Base-by-base conservation (phyloP, 1,140 invertebrate species). In the Bombus turneri region DNA sequence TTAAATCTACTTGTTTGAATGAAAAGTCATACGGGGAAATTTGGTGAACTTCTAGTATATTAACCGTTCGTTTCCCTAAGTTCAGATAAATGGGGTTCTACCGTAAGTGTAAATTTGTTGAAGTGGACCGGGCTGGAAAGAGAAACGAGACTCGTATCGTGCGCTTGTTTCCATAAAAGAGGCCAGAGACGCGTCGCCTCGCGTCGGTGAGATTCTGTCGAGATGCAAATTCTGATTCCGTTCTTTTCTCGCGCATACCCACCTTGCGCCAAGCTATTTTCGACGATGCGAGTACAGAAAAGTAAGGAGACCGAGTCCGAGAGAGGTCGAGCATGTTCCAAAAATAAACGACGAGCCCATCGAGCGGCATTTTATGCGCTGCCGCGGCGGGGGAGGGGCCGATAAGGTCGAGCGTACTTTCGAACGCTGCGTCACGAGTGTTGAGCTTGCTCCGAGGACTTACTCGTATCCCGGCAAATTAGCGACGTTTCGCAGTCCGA, bases 291-390 rank as follows among this genome's bases (percentile, higher is more conserved):
- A 80, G 69, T 90, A 83, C 82, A 89, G 79, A 85, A 88, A 91
- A 91, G 87, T 89, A 86, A 88, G 90, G 81, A 84, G 77, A 88
- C 72, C 73, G 86, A 91, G 86, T 81, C 86, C 69, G 82, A 90
- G 90, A 87, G 89, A 91, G 90, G 84, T 86, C 86, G 90, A 86
- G 68, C 68, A 68, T 62, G 81, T 81, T 91, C 90, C 85, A 76
- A 88, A 91, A 91, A 91, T 91, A 91, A 89, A 89, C 79, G 86
- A 71, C 87, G 79, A 89, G 90, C 90, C 90, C 89, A 91, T 88
- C 89, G 90, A 72, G 71, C 78, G 68, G 71, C 81, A 82, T 88
- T 86, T 86, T 87, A 84, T 68, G 86, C 80, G 75, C n/a, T 41
- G n/a, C 18, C 1, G 43, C 2, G 57, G 57, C 64, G 64, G 73